phyloP scores from a whole-genome alignment of 2,888 invertebrate genomes.

The Syrista parreyssii region DNA sequence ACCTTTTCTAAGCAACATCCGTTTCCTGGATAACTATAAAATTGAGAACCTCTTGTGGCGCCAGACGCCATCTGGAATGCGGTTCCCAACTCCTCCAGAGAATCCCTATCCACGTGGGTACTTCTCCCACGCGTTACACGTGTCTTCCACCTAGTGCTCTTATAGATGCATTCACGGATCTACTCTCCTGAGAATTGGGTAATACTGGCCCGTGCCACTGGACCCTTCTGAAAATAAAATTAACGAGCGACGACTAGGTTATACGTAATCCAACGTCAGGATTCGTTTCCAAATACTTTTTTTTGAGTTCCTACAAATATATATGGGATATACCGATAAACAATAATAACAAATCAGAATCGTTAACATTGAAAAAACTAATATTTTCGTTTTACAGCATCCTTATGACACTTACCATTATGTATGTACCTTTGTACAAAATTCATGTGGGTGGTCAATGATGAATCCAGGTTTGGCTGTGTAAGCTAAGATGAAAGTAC shows the following conservation, averaged over 20 bases:
- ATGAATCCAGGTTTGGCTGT: background rate
- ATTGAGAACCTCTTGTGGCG: slow-evolving; percentile 58
- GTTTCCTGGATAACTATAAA: background rate
- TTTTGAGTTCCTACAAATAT: background rate
- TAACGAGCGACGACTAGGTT: background rate
- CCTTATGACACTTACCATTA: background rate
- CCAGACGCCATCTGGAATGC: slow-evolving; percentile 58
- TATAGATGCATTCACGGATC: background rate
- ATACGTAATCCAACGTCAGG: background rate
- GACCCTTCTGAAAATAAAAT: background rate
- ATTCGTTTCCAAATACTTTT: background rate
- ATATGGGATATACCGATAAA: background rate
- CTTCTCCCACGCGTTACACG: slow-evolving; percentile 44
- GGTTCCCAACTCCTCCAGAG: slow-evolving; percentile 50
- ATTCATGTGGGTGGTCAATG: background rate
- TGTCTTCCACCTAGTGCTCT: slow-evolving; percentile 17
- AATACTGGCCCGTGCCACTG: background rate
- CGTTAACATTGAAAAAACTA: background rate
- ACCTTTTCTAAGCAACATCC: background rate
- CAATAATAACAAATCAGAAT: background rate
- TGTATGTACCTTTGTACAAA: background rate
- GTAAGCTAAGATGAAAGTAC: background rate
- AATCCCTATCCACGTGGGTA: slow-evolving; percentile 37
- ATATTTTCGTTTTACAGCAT: background rate
- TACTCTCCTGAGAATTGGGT: background rate